phyloP scores from a whole-genome alignment of 1,140 invertebrate species.

The Meloidogyne chitwoodi region DNA sequence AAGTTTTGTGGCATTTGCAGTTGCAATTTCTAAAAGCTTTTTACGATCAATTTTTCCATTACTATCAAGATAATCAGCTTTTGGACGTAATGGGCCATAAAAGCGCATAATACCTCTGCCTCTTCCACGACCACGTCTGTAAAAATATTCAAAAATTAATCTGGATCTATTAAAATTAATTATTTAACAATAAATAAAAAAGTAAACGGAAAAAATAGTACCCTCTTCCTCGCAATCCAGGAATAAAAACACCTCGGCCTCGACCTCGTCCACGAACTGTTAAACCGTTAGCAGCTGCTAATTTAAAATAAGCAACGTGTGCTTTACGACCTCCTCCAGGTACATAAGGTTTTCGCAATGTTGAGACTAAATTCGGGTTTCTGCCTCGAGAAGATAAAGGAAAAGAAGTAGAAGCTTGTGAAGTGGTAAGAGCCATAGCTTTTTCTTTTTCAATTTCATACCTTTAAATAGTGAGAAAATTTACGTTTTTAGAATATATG shows the following conservation, averaged over 20 bases:
- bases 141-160: background rate
- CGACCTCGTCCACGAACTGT: background rate
- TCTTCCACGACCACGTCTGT: background rate
- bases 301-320: background rate
- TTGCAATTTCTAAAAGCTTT: slow-evolving; percentile 28
- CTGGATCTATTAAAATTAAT: background rate
- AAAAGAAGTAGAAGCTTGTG: background rate
- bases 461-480: background rate
- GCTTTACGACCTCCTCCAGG: background rate
- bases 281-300: background rate
- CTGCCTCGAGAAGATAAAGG: background rate
- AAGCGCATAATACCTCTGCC: background rate
- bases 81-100: slow-evolving; percentile 6
- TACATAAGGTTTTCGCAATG: slow-evolving; percentile 11
- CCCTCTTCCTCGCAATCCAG: slow-evolving; percentile 8
- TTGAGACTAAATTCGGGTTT: slow-evolving; percentile 10
- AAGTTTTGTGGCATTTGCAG: slow-evolving; percentile 30
- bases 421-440: background rate
- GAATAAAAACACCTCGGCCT: background rate
- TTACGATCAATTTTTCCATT: slow-evolving; percentile 18
- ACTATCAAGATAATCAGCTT: slow-evolving; percentile 18
- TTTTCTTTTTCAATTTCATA: background rate
- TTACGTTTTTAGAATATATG: too few species aligned
- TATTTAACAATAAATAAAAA: background rate
- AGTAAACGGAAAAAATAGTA: background rate